A percentile compares a stretch with the other conserved stretches of the same genome.
These are phyloP conservation scores for Nyctibius bracteatus DNA, from an alignment of 2,113 vertebrate genomes.

Conservation along the genomic window DNA sequence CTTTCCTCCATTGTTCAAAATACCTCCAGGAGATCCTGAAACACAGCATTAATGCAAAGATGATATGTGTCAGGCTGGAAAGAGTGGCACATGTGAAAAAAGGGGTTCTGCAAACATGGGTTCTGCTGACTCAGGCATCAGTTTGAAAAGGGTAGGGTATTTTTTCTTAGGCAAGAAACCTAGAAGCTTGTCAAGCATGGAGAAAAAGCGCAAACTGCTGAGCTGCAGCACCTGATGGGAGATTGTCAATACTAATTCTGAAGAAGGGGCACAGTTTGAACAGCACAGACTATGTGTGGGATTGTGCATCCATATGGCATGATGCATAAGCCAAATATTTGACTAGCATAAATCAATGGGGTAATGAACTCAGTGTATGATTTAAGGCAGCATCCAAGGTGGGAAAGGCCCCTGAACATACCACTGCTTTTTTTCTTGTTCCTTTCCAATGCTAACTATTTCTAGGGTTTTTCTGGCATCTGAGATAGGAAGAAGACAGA, in stretches of 20 bases:
- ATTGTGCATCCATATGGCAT: background rate
- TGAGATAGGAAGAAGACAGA: background rate
- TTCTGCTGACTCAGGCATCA: background rate
- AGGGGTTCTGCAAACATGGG: background rate
- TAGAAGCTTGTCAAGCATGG: background rate
- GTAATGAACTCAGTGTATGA: background rate
- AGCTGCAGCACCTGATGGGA: background rate
- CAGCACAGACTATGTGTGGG: background rate
- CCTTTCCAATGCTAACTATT: constrained; percentile 19
- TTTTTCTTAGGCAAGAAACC: background rate
- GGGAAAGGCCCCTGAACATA: background rate
- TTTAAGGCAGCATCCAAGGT: background rate
- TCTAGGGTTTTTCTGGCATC: background rate
- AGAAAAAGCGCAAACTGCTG: background rate
- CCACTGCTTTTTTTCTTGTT: background rate
- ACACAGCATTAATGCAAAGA: background rate
- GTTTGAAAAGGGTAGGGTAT: background rate
- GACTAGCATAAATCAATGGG: background rate
- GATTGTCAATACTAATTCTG: background rate
- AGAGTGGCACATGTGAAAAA: background rate
- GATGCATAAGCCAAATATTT: background rate
- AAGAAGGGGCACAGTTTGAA: background rate
- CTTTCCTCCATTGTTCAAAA: background rate
- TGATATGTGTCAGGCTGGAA: background rate
- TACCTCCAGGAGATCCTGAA: background rate